Evolutionary conservation across 2,888 invertebrate species (phyloP), one percentile per base, ranked within the genome.

Genomic region (Galerucella pusilla): DNA sequence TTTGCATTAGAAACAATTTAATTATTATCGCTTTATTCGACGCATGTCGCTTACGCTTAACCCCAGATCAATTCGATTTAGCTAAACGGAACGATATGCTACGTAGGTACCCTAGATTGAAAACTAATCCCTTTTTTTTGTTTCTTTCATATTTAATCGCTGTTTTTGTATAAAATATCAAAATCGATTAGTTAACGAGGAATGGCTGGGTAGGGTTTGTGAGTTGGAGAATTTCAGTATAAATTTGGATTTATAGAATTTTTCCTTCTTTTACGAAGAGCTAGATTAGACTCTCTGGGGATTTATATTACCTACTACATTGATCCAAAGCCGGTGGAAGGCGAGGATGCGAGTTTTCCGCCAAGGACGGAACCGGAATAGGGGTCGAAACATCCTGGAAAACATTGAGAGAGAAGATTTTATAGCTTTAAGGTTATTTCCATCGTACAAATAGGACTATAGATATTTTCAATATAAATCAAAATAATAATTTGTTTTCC

Each of bases 301-400:
- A 72, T 74, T 72, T 72, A 67, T 66, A 72, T 72, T 72, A 72
- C 72, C 66, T 72, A 64, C 72, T 73, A 71, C 77, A 77, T 77
- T 77, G 77, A 77, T 75, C 75, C 77, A 67, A 73, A 46, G 75
- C 35, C 20, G 45, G 57, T 59, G 63, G 54, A 60, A 61, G 57
- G 64, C 45, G 66, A 66, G 66, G 60, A 72, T 71, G 59, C 65
- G 54, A 65, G 46, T 57, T 45, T 72, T 42, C 59, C 45, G 46
- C 64, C 64, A 65, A 65, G 64, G 64, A 65, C 64, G 64, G 64
- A 42, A 49, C 64, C 20, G 46, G 64, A 57, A 46, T 65, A 57
- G 64, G 64, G 64, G 64, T 61, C n/a, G 61, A 35, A 35, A 61
- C 35, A 61, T 61, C 35, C 61, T 57, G 57, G 57, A 57, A 57